These are phyloP conservation scores for Scelioninae gen. 2 DNA, from an alignment of 2,888 invertebrate genomes.

Conservation along the genomic window DNA sequence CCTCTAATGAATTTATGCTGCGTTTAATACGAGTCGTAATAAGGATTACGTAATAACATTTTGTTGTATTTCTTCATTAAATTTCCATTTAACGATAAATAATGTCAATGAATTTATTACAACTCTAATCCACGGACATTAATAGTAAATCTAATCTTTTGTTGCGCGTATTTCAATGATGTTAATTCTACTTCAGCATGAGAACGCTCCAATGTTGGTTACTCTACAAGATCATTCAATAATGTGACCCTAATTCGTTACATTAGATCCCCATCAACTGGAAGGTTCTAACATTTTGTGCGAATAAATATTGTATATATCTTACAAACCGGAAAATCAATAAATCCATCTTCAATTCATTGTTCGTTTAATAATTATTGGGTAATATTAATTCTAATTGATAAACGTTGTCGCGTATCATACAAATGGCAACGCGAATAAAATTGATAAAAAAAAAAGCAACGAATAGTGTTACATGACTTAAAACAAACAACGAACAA, in stretches of 20 bases:
- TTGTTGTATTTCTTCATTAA: neutral
- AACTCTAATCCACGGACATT: neutral
- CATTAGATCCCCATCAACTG: conserved; percentile 15
- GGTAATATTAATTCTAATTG: no score
- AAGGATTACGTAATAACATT: no score
- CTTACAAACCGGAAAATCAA: no score
- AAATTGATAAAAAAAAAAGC: no score
- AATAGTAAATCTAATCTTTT: neutral
- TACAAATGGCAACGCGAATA: no score
- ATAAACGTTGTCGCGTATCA: no score
- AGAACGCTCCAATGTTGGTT: neutral
- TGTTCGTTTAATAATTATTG: no score
- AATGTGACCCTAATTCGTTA: conserved; percentile 26
- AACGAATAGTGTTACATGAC: no score
- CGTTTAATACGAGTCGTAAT: no score
- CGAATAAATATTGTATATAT: no score
- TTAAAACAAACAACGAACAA: neutral
- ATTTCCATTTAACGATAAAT: neutral
- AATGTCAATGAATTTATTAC: neutral
- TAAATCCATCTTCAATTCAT: no score
- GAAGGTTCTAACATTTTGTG: neutral
- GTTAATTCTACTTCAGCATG: conserved; percentile 1
- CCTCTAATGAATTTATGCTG: no score
- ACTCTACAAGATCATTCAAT: conserved; percentile 4
- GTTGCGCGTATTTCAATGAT: neutral